Percentiles rank a stretch among this genome's conserved stretches.
Evolutionary conservation across 2,797 vertebrate genomes (phyloP).

Genomic region (Rhynchotus rufescens): DNA sequence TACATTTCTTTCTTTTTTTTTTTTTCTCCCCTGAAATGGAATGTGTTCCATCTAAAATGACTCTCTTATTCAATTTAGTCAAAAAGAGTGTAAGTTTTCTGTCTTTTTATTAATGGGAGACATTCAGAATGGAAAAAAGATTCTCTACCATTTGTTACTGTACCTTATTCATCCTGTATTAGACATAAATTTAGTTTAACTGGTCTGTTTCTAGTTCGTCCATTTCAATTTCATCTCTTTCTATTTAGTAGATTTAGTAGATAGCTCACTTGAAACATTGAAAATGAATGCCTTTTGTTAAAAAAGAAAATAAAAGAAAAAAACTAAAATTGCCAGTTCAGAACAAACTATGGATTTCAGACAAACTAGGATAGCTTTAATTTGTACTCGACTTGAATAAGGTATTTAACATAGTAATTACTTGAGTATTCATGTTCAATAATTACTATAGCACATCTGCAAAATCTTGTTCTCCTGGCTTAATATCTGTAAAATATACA

Average conservation of each 20-base stretch:
- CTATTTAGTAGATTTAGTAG: background rate
- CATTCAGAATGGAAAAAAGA: background rate
- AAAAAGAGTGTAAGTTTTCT: background rate
- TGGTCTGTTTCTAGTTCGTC: background rate
- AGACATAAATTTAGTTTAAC: background rate
- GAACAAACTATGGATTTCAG: constrained; percentile 4
- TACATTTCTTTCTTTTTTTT: background rate
- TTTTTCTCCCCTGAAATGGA: background rate
- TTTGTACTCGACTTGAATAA: constrained; percentile 57
- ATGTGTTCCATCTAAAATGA: background rate
- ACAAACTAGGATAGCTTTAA: constrained; percentile 38
- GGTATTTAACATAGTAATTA: constrained; percentile 71
- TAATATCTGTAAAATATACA: constrained; percentile 34
- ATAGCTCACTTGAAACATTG: background rate
- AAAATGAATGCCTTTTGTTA: background rate
- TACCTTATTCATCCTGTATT: background rate
- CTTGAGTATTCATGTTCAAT: constrained; percentile 62
- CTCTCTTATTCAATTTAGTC: background rate
- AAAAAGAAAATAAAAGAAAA: background rate
- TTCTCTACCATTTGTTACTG: background rate
- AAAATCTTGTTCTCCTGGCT: constrained; percentile 43
- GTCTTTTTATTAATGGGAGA: background rate
- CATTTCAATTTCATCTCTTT: background rate
- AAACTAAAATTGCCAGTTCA: background rate
- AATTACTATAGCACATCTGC: constrained; percentile 66